Percentiles rank a stretch among this genome's conserved stretches.
These are phyloP conservation scores for Pherbina coryleti DNA, from an alignment of 2,888 invertebrate genomes.

Conservation along the genomic window DNA sequence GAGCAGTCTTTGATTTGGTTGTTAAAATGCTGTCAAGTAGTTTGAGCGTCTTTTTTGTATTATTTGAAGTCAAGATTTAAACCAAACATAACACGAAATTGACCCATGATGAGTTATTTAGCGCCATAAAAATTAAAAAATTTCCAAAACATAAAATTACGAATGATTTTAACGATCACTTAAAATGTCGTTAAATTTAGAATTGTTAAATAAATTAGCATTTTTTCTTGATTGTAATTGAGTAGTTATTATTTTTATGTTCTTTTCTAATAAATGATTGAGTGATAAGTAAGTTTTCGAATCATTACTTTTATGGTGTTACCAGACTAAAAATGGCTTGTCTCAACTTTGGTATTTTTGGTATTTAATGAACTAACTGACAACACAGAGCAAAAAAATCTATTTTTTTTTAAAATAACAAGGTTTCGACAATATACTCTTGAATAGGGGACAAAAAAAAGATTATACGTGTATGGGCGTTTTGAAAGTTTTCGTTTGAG, in stretches of 20 bases:
- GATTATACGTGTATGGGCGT: too few species aligned
- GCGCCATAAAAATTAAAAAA: background rate
- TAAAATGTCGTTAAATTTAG: constrained; percentile 18
- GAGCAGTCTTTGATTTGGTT: constrained; percentile 27
- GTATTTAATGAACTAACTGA: too few species aligned
- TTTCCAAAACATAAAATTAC: background rate
- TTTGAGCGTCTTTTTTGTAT: background rate
- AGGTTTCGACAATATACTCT: too few species aligned
- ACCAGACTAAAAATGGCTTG: background rate
- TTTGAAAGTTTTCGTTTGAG: too few species aligned
- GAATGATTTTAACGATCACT: constrained; percentile 31
- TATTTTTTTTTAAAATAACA: too few species aligned
- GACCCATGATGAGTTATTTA: constrained; percentile 2
- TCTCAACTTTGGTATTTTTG: background rate
- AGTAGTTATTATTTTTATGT: background rate
- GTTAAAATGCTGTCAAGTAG: constrained; percentile 1
- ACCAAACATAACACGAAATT: background rate
- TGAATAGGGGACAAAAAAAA: too few species aligned
- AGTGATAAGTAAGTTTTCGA: background rate
- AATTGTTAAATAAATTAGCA: background rate
- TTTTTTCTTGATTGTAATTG: background rate
- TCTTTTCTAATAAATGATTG: background rate
- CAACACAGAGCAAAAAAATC: too few species aligned
- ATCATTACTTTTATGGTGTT: background rate
- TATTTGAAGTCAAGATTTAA: background rate